phyloP scores from a whole-genome alignment of 37 sponge, comb jelly and placozoan genomes.

The Axinella damicornis region DNA sequence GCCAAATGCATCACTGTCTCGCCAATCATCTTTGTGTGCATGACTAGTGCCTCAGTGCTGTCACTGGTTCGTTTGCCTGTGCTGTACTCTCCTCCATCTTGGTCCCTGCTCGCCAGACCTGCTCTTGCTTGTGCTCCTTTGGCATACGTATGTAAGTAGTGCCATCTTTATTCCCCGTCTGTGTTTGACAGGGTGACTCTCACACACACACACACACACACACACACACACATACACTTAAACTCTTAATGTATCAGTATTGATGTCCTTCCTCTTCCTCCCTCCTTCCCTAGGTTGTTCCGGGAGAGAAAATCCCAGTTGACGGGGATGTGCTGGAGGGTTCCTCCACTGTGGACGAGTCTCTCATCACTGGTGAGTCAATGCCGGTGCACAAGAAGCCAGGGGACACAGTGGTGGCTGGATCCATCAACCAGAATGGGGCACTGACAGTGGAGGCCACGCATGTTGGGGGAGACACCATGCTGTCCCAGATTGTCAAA shows the following conservation, averaged over 20 bases:
- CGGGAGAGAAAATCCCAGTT: constrained; percentile 88
- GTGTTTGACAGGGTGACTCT: too few species aligned
- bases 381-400: constrained; percentile 86
- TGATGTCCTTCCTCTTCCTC: neutral
- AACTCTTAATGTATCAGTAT: neutral
- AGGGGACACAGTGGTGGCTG: constrained; percentile 92
- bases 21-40: too few species aligned
- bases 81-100: too few species aligned
- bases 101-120: too few species aligned
- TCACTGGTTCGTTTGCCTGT: too few species aligned
- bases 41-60: too few species aligned
- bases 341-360: constrained; percentile 77
- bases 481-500: constrained; percentile 95
- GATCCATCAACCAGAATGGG: constrained; percentile 89
- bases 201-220: neutral
- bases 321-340: constrained; percentile 84
- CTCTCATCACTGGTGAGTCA: constrained; percentile 89
- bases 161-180: too few species aligned
- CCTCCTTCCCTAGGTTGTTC: constrained; percentile 48
- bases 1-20: too few species aligned
- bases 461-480: constrained; percentile 91
- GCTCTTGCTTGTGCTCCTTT: too few species aligned
- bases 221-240: neutral
- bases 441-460: constrained; percentile 88
- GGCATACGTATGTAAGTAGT: too few species aligned